These are phyloP conservation scores for Corythornis vintsioides DNA, from an alignment of 2,113 vertebrate species.

Conservation along the genomic window DNA sequence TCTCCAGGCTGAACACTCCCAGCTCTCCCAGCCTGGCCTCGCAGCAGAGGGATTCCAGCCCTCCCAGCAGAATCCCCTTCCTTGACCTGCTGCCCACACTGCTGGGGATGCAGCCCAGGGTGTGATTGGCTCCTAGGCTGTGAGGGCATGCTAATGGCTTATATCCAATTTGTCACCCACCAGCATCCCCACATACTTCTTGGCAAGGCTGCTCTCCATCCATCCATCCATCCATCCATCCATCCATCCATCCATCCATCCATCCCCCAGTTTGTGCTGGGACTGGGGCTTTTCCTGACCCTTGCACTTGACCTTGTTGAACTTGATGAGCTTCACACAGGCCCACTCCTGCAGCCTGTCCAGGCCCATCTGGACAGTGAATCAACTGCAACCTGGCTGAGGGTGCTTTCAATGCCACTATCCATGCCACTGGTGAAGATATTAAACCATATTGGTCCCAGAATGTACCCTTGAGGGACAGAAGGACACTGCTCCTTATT, in stretches of 20 bases:
- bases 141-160: background rate
- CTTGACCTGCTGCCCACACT: background rate
- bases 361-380: background rate
- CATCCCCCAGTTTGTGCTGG: background rate
- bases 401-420: background rate
- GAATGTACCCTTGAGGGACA: background rate
- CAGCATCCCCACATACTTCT: background rate
- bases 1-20: background rate
- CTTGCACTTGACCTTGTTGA: background rate
- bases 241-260: background rate
- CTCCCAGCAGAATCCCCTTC: background rate
- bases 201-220: background rate
- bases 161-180: background rate
- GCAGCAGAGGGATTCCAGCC: background rate
- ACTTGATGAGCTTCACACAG: background rate
- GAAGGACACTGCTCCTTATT: background rate
- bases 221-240: background rate
- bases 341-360: background rate
- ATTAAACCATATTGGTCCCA: background rate
- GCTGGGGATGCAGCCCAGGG: background rate
- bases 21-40: background rate
- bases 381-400: background rate
- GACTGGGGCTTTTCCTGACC: background rate
- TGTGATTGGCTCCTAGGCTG: background rate
- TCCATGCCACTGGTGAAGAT: background rate